phyloP scores from a whole-genome alignment of 1,140 invertebrate genomes.

The Lithobius niger region DNA sequence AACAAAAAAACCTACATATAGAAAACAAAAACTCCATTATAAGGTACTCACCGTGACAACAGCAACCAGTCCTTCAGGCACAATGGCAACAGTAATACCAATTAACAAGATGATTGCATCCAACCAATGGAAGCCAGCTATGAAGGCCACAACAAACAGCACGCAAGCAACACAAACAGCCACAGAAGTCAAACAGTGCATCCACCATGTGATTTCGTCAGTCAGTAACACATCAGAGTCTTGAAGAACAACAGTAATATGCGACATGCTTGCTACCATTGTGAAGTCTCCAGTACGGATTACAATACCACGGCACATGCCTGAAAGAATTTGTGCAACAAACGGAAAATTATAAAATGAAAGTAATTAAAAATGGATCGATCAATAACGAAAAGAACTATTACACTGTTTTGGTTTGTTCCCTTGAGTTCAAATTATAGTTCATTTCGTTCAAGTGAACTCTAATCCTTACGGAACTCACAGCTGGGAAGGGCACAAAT shows the following conservation, averaged over 20 bases:
- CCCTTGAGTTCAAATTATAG: no score
- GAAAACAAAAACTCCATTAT: no score
- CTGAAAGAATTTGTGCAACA: no score
- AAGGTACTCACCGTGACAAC: slow-evolving; percentile 31
- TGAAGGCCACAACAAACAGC: slow-evolving; percentile 29
- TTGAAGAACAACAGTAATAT: slow-evolving; percentile 34
- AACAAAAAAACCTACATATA: no score
- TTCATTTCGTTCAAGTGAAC: no score
- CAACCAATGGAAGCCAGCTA: slow-evolving; percentile 15
- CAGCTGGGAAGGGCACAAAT: no score
- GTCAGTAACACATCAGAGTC: slow-evolving; percentile 35
- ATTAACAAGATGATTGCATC: slow-evolving; percentile 18
- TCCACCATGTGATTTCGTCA: slow-evolving; percentile 35
- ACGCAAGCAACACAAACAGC: slow-evolving; percentile 34
- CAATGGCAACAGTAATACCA: slow-evolving; percentile 30
- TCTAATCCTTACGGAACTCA: no score
- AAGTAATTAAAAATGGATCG: background rate
- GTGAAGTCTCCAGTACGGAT: slow-evolving; percentile 34
- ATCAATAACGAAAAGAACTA: background rate
- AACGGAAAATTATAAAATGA: background rate
- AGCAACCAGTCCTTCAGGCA: slow-evolving; percentile 33
- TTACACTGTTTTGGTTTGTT: no score
- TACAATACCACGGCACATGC: slow-evolving; percentile 32
- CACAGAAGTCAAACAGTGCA: slow-evolving; percentile 33
- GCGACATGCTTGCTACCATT: slow-evolving; percentile 40